phyloP scores from a whole-genome alignment of 2,888 invertebrate genomes.

The Drosophila vallismaia region DNA sequence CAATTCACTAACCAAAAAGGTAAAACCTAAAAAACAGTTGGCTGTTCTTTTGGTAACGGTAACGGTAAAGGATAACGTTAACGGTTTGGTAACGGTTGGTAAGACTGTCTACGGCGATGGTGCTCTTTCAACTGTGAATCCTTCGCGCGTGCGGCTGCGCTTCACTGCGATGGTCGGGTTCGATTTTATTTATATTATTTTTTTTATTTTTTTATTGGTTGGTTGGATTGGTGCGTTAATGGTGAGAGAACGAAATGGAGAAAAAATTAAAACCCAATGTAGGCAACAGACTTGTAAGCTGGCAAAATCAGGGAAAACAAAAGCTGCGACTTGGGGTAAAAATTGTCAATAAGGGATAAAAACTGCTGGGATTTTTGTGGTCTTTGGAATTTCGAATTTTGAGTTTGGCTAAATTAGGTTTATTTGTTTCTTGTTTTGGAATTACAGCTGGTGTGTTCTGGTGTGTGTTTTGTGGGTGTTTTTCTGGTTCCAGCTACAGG shows the following conservation, averaged over 20 bases:
- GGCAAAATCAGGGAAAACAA: slow-evolving; percentile 36
- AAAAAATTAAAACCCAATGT: slow-evolving; percentile 59
- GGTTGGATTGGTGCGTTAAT: slow-evolving; percentile 68
- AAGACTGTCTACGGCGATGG: slow-evolving; percentile 83
- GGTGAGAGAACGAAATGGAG: slow-evolving; percentile 61
- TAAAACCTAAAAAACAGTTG: slow-evolving; percentile 57
- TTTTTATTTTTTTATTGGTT: slow-evolving; percentile 53
- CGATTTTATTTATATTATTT: slow-evolving; percentile 46
- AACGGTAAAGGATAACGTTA: slow-evolving; percentile 39
- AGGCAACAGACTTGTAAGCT: slow-evolving; percentile 62
- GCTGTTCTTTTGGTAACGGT: slow-evolving; percentile 51
- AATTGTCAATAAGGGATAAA: slow-evolving; percentile 15
- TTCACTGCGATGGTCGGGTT: slow-evolving; percentile 85
- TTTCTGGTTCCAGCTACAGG: slow-evolving; percentile 48
- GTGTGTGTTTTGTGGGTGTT: slow-evolving; percentile 15
- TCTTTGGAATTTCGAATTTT: slow-evolving; percentile 43
- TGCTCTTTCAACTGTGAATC: slow-evolving; percentile 87
- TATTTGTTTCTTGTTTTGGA: slow-evolving; percentile 18
- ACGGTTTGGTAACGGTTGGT: slow-evolving; percentile 32
- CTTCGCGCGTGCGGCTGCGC: slow-evolving; percentile 91
- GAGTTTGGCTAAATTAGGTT: slow-evolving; percentile 8
- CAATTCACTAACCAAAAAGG: slow-evolving; percentile 65
- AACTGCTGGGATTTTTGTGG: slow-evolving; percentile 35
- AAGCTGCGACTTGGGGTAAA: slow-evolving; percentile 22
- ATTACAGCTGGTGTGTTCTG: slow-evolving; percentile 22